These are phyloP conservation scores for Synanthedon vespiformis DNA, from an alignment of 2,888 invertebrate species.

Conservation along the genomic window DNA sequence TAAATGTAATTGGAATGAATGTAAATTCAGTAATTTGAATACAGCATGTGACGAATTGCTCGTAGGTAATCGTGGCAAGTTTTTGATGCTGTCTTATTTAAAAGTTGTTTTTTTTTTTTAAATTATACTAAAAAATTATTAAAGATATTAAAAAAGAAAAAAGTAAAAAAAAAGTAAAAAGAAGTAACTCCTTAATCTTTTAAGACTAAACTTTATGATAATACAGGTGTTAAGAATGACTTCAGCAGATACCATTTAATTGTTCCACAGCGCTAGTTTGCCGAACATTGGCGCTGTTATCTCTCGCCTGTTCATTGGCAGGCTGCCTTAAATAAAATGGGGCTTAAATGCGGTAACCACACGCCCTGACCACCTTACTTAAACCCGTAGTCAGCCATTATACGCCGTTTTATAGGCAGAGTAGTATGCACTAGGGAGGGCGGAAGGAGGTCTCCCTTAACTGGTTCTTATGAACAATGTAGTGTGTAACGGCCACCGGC, in stretches of 20 bases:
- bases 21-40: too few species aligned
- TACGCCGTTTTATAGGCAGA: neutral
- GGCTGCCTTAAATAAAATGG: slow-evolving; percentile 43
- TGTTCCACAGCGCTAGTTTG: slow-evolving; percentile 16
- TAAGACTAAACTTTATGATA: neutral
- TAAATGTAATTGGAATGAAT: too few species aligned
- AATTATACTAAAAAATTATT: too few species aligned
- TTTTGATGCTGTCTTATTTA: too few species aligned
- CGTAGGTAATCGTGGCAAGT: too few species aligned
- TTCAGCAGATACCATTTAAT: slow-evolving; percentile 4
- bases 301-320: slow-evolving; percentile 30
- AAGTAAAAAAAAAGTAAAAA: too few species aligned
- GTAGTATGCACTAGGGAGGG: neutral
- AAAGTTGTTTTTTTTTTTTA: too few species aligned
- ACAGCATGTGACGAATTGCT: too few species aligned
- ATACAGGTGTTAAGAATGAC: neutral
- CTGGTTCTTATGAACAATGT: slow-evolving; percentile 16
- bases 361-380: slow-evolving; percentile 6
- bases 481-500: slow-evolving; percentile 16
- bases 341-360: slow-evolving; percentile 22
- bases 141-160: too few species aligned
- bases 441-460: slow-evolving; percentile 8
- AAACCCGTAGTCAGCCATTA: neutral
- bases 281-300: slow-evolving; percentile 14
- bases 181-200: neutral